A percentile compares a stretch with the other conserved stretches of the same genome.
These are phyloP conservation scores for Platysternon megacephalum DNA, from an alignment of 2,113 vertebrate genomes.

Conservation along the genomic window DNA sequence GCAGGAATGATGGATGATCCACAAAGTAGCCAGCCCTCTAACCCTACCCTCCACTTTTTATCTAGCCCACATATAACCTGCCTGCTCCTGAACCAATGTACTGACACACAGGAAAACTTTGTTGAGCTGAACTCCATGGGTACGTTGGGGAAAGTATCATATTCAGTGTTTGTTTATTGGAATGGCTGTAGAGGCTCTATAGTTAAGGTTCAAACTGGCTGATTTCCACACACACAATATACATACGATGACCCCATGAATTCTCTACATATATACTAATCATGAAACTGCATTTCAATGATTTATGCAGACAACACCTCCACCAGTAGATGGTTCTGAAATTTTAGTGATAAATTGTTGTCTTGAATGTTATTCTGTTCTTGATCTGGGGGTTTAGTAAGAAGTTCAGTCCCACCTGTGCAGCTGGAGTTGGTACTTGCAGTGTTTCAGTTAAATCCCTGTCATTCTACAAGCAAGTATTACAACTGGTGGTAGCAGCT, in stretches of 20 bases:
- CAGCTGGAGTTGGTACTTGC: neutral
- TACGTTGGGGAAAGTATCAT: neutral
- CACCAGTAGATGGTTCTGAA: neutral
- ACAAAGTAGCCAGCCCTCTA: neutral
- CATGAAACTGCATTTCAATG: neutral
- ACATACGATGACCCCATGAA: neutral
- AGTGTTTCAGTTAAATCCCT: neutral
- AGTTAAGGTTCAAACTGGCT: neutral
- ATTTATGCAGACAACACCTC: neutral
- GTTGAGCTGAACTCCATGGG: neutral
- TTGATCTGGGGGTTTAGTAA: neutral
- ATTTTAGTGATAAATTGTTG: neutral
- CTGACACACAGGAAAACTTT: neutral
- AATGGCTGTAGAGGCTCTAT: neutral
- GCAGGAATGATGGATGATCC: neutral
- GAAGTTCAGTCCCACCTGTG: neutral
- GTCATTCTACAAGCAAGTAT: neutral
- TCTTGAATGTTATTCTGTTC: neutral
- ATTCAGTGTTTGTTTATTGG: neutral
- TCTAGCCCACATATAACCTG: neutral
- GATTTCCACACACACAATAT: neutral
- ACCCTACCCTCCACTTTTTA: neutral
- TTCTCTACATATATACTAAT: neutral
- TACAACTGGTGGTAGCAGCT: neutral
- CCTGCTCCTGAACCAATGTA: neutral